phyloP scores from a whole-genome alignment of 2,113 vertebrate species.

The Arizona elegans region DNA sequence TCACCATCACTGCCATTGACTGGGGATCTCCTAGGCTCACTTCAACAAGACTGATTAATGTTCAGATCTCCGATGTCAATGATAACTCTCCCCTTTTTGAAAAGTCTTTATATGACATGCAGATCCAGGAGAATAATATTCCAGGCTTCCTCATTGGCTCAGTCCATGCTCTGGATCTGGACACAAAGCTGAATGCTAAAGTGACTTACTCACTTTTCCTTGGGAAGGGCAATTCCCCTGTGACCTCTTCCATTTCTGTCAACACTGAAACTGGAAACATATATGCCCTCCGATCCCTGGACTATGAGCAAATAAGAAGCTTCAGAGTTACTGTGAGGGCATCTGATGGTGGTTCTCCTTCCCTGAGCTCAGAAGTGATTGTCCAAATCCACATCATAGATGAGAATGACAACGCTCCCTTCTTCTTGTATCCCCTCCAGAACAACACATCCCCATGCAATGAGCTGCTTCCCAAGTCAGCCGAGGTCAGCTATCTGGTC shows the following conservation, averaged over 20 bases:
- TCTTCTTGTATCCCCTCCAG: slow-evolving; percentile 58
- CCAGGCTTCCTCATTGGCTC: slow-evolving; percentile 40
- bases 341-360: slow-evolving; percentile 39
- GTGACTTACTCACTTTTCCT: slow-evolving; percentile 50
- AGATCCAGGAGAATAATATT: slow-evolving; percentile 48
- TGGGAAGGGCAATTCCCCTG: slow-evolving; percentile 4
- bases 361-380: slow-evolving; percentile 24
- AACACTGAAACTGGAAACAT: slow-evolving; percentile 61
- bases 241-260: slow-evolving; percentile 50
- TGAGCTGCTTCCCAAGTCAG: no score
- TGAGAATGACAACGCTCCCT: slow-evolving; percentile 60
- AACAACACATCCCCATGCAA: neutral
- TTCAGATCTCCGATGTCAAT: slow-evolving; percentile 48
- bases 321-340: slow-evolving; percentile 33
- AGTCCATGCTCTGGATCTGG: slow-evolving; percentile 47
- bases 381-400: slow-evolving; percentile 56
- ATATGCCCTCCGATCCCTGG: slow-evolving; percentile 54
- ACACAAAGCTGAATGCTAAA: slow-evolving; percentile 45
- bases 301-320: slow-evolving; percentile 49
- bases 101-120: slow-evolving; percentile 1
- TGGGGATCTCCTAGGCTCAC: slow-evolving; percentile 65
- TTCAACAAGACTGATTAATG: slow-evolving; percentile 56
- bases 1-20: slow-evolving; percentile 71
- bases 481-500: no score
- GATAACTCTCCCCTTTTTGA: slow-evolving; percentile 42